These are phyloP conservation scores for Euproctis similis DNA, from an alignment of 2,888 invertebrate genomes.

Conservation along the genomic window DNA sequence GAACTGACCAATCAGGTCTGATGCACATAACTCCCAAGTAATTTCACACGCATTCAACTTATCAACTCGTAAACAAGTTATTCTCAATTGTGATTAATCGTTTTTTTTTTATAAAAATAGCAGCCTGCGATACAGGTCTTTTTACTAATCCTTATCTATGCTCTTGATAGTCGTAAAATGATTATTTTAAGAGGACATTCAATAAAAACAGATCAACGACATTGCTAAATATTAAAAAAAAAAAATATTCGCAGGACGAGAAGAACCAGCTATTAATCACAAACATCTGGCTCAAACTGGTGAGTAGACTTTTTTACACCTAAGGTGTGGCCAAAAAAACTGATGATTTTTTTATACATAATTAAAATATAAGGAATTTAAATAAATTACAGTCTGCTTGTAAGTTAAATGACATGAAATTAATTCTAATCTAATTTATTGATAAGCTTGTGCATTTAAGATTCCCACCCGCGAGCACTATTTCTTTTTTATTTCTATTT, in stretches of 20 bases:
- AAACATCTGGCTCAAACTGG: slow-evolving; percentile 97
- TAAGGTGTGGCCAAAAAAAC: slow-evolving; percentile 3
- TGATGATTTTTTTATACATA: slow-evolving; percentile 4
- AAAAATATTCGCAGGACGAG: slow-evolving; percentile 86
- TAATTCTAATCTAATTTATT: too few relatives aligned
- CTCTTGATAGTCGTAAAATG: slow-evolving; percentile 16
- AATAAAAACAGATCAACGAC: slow-evolving; percentile 13
- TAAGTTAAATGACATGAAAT: background rate
- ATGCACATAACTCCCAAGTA: slow-evolving; percentile 13
- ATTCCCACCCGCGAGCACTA: too few relatives aligned
- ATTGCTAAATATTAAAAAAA: slow-evolving; percentile 16
- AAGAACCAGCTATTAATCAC: slow-evolving; percentile 97
- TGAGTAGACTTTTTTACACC: slow-evolving; percentile 74
- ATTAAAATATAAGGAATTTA: too few relatives aligned
- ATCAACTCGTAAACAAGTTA: slow-evolving; percentile 4
- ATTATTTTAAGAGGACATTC: slow-evolving; percentile 13
- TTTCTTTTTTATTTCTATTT: too few relatives aligned
- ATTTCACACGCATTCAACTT: slow-evolving; percentile 13
- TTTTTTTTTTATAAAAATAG: slow-evolving; percentile 18
- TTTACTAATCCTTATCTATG: slow-evolving; percentile 14
- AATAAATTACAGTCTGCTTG: too few relatives aligned
- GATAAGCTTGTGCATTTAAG: too few relatives aligned
- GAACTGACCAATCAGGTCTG: slow-evolving; percentile 19
- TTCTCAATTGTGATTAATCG: slow-evolving; percentile 12
- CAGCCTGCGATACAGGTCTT: slow-evolving; percentile 14